A percentile compares a stretch with the other conserved stretches of the same genome.
These are phyloP conservation scores for Tridacna crocea DNA, from an alignment of 2,888 invertebrate genomes.

Conservation along the genomic window DNA sequence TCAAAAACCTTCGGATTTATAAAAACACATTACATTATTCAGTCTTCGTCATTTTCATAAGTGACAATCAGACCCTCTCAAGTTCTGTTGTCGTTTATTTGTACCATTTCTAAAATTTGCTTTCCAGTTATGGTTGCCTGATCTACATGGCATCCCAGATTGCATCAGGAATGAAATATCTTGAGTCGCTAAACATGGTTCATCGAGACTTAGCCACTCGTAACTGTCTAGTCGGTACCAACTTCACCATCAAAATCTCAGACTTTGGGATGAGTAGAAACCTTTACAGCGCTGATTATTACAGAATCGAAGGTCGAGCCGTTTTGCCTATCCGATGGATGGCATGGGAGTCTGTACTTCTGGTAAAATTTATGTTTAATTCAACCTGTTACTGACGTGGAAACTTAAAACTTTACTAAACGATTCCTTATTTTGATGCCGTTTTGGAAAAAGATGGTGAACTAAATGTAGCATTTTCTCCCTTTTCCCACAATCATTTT, in stretches of 20 bases:
- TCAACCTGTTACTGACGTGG: no score
- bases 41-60: no score
- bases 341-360: slow-evolving; percentile 93
- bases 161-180: slow-evolving; percentile 95
- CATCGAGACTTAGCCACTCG: slow-evolving; percentile 95
- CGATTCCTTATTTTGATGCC: no score
- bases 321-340: slow-evolving; percentile 95
- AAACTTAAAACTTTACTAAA: no score
- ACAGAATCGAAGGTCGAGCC: slow-evolving; percentile 91
- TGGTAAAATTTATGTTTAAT: slow-evolving; percentile 70
- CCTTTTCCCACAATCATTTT: no score
- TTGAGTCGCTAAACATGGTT: slow-evolving; percentile 94
- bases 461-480: no score
- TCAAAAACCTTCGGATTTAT: no score
- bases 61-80: no score
- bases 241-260: slow-evolving; percentile 87
- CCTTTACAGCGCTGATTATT: slow-evolving; percentile 89
- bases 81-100: no score
- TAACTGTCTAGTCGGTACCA: slow-evolving; percentile 93
- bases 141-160: slow-evolving; percentile 93
- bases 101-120: neutral
- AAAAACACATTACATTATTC: no score
- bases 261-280: slow-evolving; percentile 84
- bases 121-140: slow-evolving; percentile 91
- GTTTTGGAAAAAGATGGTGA: no score